phyloP scores from a whole-genome alignment of 2,797 vertebrate genomes.

The Poecilia velifera region DNA sequence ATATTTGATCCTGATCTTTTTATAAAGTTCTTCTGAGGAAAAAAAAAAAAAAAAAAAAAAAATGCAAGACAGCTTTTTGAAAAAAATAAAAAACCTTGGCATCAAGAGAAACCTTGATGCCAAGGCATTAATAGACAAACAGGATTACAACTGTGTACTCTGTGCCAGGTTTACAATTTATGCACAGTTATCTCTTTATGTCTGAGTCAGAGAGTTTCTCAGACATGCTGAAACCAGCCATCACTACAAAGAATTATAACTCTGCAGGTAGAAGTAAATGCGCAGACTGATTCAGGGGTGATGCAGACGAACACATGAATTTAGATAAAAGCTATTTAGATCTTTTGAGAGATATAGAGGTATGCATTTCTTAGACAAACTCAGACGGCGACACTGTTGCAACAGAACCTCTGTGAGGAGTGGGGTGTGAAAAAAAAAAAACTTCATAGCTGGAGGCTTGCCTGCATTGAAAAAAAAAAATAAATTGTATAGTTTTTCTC shows the following conservation, averaged over 20 bases:
- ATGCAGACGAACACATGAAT: background rate
- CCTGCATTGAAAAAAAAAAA: background rate
- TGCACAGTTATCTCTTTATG: conserved; percentile 20
- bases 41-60: background rate
- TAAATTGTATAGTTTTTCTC: background rate
- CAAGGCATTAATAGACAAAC: background rate
- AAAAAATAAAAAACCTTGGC: background rate
- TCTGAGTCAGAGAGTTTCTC: conserved; percentile 27
- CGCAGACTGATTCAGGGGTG: conserved; percentile 16
- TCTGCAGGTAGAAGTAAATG: background rate
- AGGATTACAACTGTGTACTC: conserved; percentile 18
- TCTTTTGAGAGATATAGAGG: conserved; percentile 8
- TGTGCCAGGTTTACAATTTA: conserved; percentile 11
- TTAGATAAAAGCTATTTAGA: background rate
- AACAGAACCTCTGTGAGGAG: conserved; percentile 19
- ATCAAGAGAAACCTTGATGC: background rate
- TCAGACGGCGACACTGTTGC: conserved; percentile 35
- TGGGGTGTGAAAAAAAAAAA: conserved; percentile 26
- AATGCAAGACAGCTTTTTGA: conserved; percentile 1
- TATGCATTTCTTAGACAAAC: conserved; percentile 53
- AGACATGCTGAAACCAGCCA: conserved; percentile 48
- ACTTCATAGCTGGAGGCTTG: background rate
- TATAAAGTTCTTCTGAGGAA: conserved; percentile 11
- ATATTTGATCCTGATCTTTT: conserved; percentile 32
- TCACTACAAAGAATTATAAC: conserved; percentile 11